A percentile compares a stretch with the other conserved stretches of the same genome.
These are phyloP conservation scores for Corvus cornix DNA, from an alignment of 2,113 vertebrate genomes.

Conservation along the genomic window DNA sequence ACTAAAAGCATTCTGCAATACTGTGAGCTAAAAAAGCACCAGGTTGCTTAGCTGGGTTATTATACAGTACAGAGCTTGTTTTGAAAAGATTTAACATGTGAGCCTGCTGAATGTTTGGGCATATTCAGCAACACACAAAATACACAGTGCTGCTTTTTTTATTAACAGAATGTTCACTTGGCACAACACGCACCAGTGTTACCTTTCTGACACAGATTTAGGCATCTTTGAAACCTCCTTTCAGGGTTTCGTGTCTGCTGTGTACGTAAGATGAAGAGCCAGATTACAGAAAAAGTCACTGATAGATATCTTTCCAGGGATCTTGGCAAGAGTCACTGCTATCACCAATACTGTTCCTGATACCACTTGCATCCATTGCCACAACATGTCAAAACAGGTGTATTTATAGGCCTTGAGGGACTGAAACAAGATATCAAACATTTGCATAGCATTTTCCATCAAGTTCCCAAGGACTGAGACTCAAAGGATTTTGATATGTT, in stretches of 20 bases:
- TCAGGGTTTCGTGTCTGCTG: background rate
- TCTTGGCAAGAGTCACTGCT: background rate
- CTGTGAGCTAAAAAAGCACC: background rate
- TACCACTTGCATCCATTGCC: background rate
- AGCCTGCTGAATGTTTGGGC: background rate
- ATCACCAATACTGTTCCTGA: background rate
- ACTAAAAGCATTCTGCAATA: background rate
- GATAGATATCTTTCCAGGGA: conserved; percentile 6
- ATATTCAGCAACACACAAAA: background rate
- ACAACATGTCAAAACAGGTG: conserved; percentile 38
- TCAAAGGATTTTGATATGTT: background rate
- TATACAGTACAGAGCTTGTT: background rate
- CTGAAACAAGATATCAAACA: background rate
- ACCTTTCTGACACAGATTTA: background rate
- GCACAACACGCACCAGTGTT: background rate
- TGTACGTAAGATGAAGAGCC: background rate
- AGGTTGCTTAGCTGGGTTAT: background rate
- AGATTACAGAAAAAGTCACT: background rate
- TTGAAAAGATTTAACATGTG: background rate
- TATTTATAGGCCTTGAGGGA: conserved; percentile 43
- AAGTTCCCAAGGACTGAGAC: background rate
- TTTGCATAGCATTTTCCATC: background rate
- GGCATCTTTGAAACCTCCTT: background rate
- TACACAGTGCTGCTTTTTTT: background rate
- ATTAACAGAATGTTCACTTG: background rate